A percentile compares a stretch with the other conserved stretches of the same genome.
Evolutionary conservation across 2,113 vertebrate species (phyloP).

Genomic region (Picathartes gymnocephalus): DNA sequence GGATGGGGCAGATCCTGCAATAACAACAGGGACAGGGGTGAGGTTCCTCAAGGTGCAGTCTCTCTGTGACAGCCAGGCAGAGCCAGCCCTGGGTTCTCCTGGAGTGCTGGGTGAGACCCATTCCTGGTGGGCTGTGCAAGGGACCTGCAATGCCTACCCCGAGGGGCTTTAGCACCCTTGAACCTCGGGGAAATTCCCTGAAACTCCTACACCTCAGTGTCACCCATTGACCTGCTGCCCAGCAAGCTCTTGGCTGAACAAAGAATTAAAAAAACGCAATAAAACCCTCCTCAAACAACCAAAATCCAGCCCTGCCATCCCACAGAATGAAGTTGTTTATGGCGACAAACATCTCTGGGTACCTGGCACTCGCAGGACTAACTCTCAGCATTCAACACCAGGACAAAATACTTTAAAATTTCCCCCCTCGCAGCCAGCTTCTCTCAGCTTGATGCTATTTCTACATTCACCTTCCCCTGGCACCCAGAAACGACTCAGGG

Average conservation of each 20-base stretch:
- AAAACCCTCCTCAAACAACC: rapidly evolving
- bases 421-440: rapidly evolving
- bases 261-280: neutral
- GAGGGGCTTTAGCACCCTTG: neutral
- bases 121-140: neutral
- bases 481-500: neutral
- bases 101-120: neutral
- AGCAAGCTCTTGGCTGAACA: neutral
- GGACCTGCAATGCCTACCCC: rapidly evolving
- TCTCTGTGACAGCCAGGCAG: neutral
- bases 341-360: neutral
- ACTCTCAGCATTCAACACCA: neutral
- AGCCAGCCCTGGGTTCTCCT: neutral
- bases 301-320: neutral
- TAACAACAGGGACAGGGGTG: neutral
- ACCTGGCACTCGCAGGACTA: neutral
- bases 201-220: neutral
- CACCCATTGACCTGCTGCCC: neutral
- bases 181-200: neutral
- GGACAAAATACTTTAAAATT: neutral
- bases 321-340: neutral
- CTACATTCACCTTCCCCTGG: neutral
- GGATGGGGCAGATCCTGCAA: conserved; percentile 15
- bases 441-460: neutral
- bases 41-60: neutral